Evolutionary conservation across 2,113 vertebrate genomes (phyloP).

Genomic region (Willisornis vidua): DNA sequence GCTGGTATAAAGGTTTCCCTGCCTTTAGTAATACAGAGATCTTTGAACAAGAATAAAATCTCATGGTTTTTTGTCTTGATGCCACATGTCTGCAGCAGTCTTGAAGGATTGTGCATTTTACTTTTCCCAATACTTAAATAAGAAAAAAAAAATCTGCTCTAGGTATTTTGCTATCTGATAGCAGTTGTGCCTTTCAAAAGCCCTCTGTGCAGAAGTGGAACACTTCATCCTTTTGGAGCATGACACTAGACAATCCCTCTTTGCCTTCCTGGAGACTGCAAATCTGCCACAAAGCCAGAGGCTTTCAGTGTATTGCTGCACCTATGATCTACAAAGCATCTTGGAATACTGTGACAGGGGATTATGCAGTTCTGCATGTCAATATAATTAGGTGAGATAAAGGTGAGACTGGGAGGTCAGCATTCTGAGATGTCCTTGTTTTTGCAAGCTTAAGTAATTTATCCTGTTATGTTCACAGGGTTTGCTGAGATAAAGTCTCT

Average conservation of each 20-base stretch:
- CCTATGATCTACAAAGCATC: not conserved
- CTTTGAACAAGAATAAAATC: not conserved
- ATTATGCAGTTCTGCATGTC: not conserved
- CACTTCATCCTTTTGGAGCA: not conserved
- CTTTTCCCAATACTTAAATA: not conserved
- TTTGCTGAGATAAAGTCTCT: slow-evolving; percentile 69
- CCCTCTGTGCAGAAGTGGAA: not conserved
- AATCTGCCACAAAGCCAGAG: not conserved
- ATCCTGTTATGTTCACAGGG: slow-evolving; percentile 55
- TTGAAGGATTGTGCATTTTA: not conserved
- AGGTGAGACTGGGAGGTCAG: slow-evolving; percentile 45
- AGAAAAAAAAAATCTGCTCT: not conserved
- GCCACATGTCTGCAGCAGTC: not conserved
- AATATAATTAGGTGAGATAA: slow-evolving; percentile 42
- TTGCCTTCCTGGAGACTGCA: not conserved
- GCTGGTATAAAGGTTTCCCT: not conserved
- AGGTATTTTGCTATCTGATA: not conserved
- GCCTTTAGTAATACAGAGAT: not conserved
- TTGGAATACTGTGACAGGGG: not conserved
- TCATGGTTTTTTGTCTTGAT: not conserved
- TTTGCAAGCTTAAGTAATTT: slow-evolving; percentile 65
- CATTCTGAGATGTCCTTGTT: slow-evolving; percentile 39
- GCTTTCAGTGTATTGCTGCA: not conserved
- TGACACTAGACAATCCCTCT: not conserved
- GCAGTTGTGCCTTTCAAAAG: not conserved